Evolutionary conservation across 1,140 invertebrate genomes (phyloP).

Genomic region (Drosophila mojavensis): DNA sequence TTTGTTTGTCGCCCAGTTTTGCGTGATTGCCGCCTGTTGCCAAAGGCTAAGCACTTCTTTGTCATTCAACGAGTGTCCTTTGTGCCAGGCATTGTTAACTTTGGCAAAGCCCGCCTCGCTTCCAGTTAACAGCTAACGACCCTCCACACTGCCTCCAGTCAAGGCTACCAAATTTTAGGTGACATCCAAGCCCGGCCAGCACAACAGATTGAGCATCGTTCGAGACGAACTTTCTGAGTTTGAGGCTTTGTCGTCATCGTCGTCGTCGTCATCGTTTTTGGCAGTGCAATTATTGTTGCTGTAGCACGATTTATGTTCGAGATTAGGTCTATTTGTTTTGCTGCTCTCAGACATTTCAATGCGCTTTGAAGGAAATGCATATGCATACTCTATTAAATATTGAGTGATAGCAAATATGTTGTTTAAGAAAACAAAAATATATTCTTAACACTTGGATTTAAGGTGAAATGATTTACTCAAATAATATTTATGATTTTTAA

Average conservation of each 20-base stretch:
- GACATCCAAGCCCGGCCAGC: not conserved
- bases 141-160: not conserved
- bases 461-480: no score
- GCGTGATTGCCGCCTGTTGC: slow-evolving; percentile 78
- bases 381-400: no score
- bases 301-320: slow-evolving; percentile 62
- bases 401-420: no score
- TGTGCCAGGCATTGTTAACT: slow-evolving; percentile 69
- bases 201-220: not conserved
- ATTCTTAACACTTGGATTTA: no score
- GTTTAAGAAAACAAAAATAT: no score
- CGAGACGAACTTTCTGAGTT: slow-evolving; percentile 6
- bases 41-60: slow-evolving; percentile 79
- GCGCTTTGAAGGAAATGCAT: no score
- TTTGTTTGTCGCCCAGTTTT: slow-evolving; percentile 43
- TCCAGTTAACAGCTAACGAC: not conserved
- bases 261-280: slow-evolving; percentile 28
- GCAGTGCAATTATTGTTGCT: slow-evolving; percentile 65
- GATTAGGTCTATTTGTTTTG: slow-evolving; percentile 67
- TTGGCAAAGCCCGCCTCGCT: slow-evolving; percentile 21
- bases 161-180: not conserved
- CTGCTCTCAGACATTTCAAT: not conserved
- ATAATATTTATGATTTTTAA: no score
- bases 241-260: slow-evolving; percentile 28
- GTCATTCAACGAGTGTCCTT: slow-evolving; percentile 79